Evolutionary conservation across 2,113 vertebrate species (phyloP), one percentile per base, ranked within the genome.

Genomic region (Echinops telfairi): DNA sequence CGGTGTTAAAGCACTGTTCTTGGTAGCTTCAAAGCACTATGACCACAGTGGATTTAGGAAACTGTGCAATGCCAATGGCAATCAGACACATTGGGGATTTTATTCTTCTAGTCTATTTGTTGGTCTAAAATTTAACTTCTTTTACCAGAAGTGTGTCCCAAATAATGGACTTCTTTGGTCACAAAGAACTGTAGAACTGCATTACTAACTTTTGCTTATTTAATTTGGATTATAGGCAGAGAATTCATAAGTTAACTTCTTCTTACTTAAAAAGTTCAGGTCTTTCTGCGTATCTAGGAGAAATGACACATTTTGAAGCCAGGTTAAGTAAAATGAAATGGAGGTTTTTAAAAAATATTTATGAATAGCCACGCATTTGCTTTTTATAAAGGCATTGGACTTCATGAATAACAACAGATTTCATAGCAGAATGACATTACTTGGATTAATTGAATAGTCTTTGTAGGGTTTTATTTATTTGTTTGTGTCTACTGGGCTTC

Each of bases 211-310:
- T 90, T 94, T 85, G 87, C 33, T 83, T 73, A 68, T 1, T 84
- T 75, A 68, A 66, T 94, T 83, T 58, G 43, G 31, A 19, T 81
- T 86, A 38, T 68, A 86, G 58, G 88, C 68, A 88, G 83, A 90
- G 92, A 92, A 79, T 60, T 80, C 77, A 89, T 29, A 68, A 75
- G 19, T 83, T 31, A 77, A 16, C n/a, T 60, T 92, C 60, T 53
- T 16, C 25, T 70, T 80, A 58, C 12, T 3, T 85, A 53, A 62
- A 40, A 62, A 84, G 12, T 25, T 16, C 29, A 89, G 68, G 8
- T 6, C 27, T 7, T 19, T 68, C 36, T 78, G 9, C 60, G 2
- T 36, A 25, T 57, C 19, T 0, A 77, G 58, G 58, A 70, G 31
- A 86, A 36, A 77, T 10, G 40, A 58, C n/a, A 90, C 86, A 60